Base-by-base conservation (phyloP, 2,888 invertebrate genomes). In the Cheilosia impressa region DNA sequence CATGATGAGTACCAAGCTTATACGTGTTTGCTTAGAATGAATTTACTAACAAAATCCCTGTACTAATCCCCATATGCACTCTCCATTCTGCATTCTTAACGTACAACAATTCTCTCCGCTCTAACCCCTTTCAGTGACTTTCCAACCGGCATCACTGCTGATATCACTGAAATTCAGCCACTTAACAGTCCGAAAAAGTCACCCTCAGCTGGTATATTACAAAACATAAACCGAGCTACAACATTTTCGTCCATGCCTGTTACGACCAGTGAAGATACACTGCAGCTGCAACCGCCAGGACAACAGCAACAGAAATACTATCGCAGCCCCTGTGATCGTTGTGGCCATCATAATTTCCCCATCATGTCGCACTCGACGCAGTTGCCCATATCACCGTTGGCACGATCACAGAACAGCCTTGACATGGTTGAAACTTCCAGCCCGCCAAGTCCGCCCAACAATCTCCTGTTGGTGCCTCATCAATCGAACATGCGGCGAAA, bases 351-450 rank as follows among this genome's bases (percentile, higher is more conserved):
- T 76, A 90, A 89, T 76, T 73, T 90, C 73, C 90, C 90, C 13
- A 89, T 91, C n/a, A 91, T 91, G 91, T 88, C 90, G 52, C 91
- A 90, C 76, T 31, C 71, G 17, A 62, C 19, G 22, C 81, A 71
- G 17, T 60, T 82, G 43, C 90, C 91, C 45, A 91, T 90, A 72
- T 91, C 91, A 1, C 90, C 91, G 31, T 79, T 91, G 53, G 91
- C 90, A n/a, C 90, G 89, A 88, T 90, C 91, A 27, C 91, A 91
- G 69, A 91, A 89, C n/a, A 91, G 90, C 77, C 88, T 91, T 77
- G 91, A 91, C 76, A 77, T 90, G 57, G 87, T 89, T 17, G 91
- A 91, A 60, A 87, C 88, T 38, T 78, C 81, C 13, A 89, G 84
- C 66, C 87, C 90, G 2, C 88, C 80, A 27, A 85, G 84, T 68